phyloP scores from a whole-genome alignment of 2,113 vertebrate genomes.

The Nycticorax nycticorax region DNA sequence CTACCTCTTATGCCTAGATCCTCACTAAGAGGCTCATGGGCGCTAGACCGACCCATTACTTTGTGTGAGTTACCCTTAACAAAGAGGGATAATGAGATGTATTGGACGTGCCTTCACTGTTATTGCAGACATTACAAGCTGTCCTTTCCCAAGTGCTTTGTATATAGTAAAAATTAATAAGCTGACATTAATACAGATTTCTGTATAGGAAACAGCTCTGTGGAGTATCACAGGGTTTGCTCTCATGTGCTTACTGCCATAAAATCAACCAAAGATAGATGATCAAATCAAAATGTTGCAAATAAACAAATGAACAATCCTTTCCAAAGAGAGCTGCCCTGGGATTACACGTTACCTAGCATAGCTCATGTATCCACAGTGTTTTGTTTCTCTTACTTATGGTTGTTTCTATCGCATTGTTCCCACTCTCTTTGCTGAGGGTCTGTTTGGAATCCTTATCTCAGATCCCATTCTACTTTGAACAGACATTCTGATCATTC shows the following conservation, averaged over 20 bases:
- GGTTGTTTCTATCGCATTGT: not conserved
- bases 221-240: not conserved
- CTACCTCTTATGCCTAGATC: not conserved
- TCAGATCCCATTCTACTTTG: not conserved
- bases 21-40: not conserved
- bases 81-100: not conserved
- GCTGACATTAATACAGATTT: not conserved
- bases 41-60: not conserved
- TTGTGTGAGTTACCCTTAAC: not conserved
- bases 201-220: not conserved
- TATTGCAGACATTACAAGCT: not conserved
- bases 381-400: not conserved
- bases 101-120: not conserved
- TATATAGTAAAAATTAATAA: constrained; percentile 6
- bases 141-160: not conserved
- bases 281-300: not conserved
- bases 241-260: not conserved
- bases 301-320: not conserved
- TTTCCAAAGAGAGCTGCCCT: not conserved
- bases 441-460: not conserved
- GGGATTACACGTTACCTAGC: not conserved
- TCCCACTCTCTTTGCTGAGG: not conserved
- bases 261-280: not conserved
- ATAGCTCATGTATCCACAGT: not conserved
- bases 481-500: not conserved